Evolutionary conservation across 2,113 vertebrate species (phyloP).

Genomic region (Microtus montanus): DNA sequence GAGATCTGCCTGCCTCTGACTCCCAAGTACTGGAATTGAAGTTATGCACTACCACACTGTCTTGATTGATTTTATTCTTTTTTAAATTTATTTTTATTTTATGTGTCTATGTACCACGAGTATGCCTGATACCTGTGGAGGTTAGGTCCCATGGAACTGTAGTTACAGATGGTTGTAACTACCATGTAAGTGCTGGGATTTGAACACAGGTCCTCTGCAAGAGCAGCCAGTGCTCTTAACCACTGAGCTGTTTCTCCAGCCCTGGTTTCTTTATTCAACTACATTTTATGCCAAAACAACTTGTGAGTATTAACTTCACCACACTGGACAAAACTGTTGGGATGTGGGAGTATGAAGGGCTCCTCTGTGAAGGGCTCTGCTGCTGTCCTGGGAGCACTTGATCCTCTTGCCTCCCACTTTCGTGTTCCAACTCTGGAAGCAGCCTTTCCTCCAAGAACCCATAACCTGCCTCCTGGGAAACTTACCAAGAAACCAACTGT

Average conservation of each 20-base stretch:
- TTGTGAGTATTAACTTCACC: not conserved
- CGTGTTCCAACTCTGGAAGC: not conserved
- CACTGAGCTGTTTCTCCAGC: not conserved
- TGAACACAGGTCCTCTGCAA: not conserved
- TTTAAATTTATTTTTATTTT: not conserved
- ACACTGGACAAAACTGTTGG: no score
- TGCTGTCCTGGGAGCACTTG: fast-evolving
- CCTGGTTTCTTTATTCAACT: not conserved
- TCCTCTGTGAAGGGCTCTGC: fast-evolving
- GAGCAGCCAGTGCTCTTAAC: not conserved
- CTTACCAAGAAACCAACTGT: not conserved
- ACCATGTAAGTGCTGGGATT: not conserved
- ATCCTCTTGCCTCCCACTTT: no score
- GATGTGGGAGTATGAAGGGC: fast-evolving
- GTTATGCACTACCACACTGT: not conserved
- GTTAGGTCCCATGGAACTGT: not conserved
- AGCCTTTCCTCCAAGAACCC: not conserved
- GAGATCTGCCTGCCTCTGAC: not conserved
- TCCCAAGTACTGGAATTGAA: not conserved
- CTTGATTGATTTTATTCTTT: not conserved
- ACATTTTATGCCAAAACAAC: not conserved
- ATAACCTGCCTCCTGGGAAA: not conserved
- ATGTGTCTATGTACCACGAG: not conserved
- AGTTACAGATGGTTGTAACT: not conserved
- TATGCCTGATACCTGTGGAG: not conserved